Percentiles rank a stretch among this genome's conserved stretches.
Conservation (phyloP, 2,797 vertebrate genomes). For the Poeciliopsis infans region DNA sequence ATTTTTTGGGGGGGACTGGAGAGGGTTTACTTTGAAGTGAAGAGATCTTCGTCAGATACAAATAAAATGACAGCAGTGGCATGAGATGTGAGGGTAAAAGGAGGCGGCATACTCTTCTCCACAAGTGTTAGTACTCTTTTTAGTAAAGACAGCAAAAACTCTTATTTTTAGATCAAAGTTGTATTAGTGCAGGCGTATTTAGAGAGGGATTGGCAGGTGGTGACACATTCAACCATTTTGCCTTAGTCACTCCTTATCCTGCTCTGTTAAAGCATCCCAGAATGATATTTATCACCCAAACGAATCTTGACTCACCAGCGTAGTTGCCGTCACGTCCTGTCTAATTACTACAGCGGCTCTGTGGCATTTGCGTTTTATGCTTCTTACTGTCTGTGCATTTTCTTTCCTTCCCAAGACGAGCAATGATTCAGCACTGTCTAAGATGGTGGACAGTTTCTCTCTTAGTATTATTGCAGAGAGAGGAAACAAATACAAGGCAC, state of each 20-base stretch:
- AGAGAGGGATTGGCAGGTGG: slow-evolving; percentile 28
- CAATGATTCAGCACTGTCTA: slow-evolving; percentile 54
- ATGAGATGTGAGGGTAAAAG: slow-evolving; percentile 2
- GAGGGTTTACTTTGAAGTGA: background rate
- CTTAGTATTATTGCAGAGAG: slow-evolving; percentile 33
- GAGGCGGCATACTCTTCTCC: slow-evolving; percentile 10
- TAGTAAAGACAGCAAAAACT: slow-evolving; percentile 12
- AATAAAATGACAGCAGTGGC: slow-evolving; percentile 10
- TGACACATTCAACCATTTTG: slow-evolving; percentile 36
- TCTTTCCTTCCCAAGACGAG: slow-evolving; percentile 24
- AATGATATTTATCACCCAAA: slow-evolving; percentile 50
- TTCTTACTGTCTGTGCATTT: slow-evolving; percentile 26
- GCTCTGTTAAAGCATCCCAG: slow-evolving; percentile 30
- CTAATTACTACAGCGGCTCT: slow-evolving; percentile 45
- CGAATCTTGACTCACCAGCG: slow-evolving; percentile 62
- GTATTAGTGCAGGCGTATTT: slow-evolving; percentile 20
- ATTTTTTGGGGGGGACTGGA: background rate
- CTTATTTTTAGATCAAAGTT: slow-evolving; percentile 38
- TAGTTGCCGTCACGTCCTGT: slow-evolving; percentile 44
- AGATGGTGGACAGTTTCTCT: slow-evolving; percentile 53
- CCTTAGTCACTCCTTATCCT: slow-evolving; percentile 56
- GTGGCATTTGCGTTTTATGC: slow-evolving; percentile 39
- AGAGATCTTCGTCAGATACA: slow-evolving; percentile 14
- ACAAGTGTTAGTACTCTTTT: slow-evolving; percentile 4
- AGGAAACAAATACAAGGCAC: slow-evolving; percentile 12